Conservation (phyloP, 2,797 vertebrate genomes). For the Falco rusticolus region DNA sequence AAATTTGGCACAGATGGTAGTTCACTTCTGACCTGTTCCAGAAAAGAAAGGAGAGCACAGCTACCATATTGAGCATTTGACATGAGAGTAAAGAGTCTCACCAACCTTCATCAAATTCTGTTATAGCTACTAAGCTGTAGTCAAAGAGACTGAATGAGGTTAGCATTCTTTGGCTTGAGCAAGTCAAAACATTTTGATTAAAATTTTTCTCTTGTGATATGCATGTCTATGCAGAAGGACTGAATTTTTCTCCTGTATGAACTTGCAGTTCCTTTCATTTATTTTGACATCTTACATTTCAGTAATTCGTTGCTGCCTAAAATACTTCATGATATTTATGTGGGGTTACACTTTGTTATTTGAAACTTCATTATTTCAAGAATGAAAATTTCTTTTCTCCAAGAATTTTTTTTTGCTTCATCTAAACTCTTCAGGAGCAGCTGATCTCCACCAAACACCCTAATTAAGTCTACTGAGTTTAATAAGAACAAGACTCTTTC, state of each 20-base stretch:
- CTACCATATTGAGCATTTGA: background rate
- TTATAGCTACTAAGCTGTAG: background rate
- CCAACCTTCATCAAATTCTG: background rate
- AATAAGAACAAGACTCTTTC: background rate
- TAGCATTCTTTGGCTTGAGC: background rate
- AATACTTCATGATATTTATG: background rate
- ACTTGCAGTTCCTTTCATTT: background rate
- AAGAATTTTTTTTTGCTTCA: constrained; percentile 65
- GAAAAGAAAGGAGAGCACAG: background rate
- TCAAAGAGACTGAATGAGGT: background rate
- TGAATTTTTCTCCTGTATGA: background rate
- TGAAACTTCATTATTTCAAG: constrained; percentile 55
- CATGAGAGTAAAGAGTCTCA: background rate
- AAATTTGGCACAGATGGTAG: background rate
- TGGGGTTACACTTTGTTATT: constrained; percentile 48
- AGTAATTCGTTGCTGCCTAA: background rate
- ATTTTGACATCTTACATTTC: background rate
- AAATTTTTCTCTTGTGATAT: background rate
- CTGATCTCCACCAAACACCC: background rate
- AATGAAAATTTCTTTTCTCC: constrained; percentile 36
- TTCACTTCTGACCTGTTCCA: background rate
- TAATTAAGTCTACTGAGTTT: background rate
- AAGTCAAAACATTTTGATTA: constrained; percentile 2
- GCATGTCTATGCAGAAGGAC: background rate
- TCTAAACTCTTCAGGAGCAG: constrained; percentile 19